Base-by-base conservation (phyloP, 2,888 invertebrate genomes). In the Eucera pruinosa region DNA sequence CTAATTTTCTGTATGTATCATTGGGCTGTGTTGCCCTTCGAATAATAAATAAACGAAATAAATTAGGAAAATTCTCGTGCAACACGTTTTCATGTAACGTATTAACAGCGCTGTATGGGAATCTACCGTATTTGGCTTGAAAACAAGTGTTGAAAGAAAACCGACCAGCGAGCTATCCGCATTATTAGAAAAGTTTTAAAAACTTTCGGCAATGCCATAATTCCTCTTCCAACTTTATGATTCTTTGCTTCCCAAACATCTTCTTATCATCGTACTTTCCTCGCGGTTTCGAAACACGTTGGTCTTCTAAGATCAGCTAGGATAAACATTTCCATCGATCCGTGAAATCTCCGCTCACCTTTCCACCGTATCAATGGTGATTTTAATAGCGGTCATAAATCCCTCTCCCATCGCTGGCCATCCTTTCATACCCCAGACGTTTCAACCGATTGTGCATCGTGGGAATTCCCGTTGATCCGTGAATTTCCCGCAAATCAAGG, bases 401-500 rank as follows among this genome's bases (percentile, higher is more conserved):
- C 39, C n/a, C n/a, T 36, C 20, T 52, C 30, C 61, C 33, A 18
- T 68, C 27, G 18, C 36, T 23, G 18, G 25, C 30, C 27, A n/a
- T n/a, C 54, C 54, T 7, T 33, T 33, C 27, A 15, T 30, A 18
- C 2, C 36, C 43, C 27, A 11, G 27, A 18, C 61, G 33, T 36
- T 33, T 13, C 67, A 11, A 36, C 36, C 55, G 20, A 36, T 45
- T 57, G 52, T 48, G 25, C 36, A 68, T 47, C 83, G 79, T 83
- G 83, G 68, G 77, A 84, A 76, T 71, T 81, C 62, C 47, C 50
- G 66, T 72, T 55, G 74, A 78, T 66, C 78, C 75, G 77, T 71
- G 75, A 83, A 81, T 83, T 83, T 83, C 78, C 66, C 77, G 43
- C 64, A 60, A 83, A 77, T 79, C 79, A 79, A 75, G 72, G 66